Evolutionary conservation across 2,797 vertebrate genomes (phyloP), one percentile per base, ranked within the genome.

Genomic region (Allobates femoralis): DNA sequence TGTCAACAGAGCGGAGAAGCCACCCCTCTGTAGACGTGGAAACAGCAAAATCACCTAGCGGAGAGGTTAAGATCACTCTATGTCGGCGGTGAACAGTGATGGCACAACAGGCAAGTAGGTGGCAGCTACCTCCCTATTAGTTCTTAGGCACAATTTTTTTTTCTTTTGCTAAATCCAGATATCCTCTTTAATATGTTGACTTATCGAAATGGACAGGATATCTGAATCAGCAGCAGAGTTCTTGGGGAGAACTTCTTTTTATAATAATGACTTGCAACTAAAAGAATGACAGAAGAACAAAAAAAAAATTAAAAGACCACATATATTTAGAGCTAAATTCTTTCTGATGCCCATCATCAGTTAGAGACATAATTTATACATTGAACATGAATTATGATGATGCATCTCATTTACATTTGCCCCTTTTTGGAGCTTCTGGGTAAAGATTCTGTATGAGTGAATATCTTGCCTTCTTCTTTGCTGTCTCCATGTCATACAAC

Each of bases 401-500:
- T 30, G 23, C 8, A 3, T 26, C 81, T 83, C 30, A 58, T 83
- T 74, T 83, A 28, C n/a, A 83, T 74, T 15, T 74, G 71, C 74
- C 11, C 18, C n/a, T 81, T 28, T 53, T 56, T 81, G 46, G 58
- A 77, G 30, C 53, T 56, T 14, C 32, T 51, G 50, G 30, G 28
- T 62, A 76, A 37, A 16, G 60, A 64, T 66, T 83, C 50, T 81
- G 8, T 81, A 76, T 85, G 77, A 28, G 32, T 81, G 51, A 85
- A 75, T 88, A 77, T 67, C 78, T 85, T 34, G n/a, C 41, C 69
- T 58, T 58, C 26, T 46, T 85, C 26, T 60, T 81, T 85, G 87
- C 83, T 85, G 73, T 77, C 83, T 77, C 77, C 69, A 60, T 85
- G 86, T 88, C 83, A 88, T 81, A 88, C 87, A 88, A 81, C 83